A percentile compares a stretch with the other conserved stretches of the same genome.
phyloP scores from a whole-genome alignment of 2,888 invertebrate genomes.

The Plusia festucae region DNA sequence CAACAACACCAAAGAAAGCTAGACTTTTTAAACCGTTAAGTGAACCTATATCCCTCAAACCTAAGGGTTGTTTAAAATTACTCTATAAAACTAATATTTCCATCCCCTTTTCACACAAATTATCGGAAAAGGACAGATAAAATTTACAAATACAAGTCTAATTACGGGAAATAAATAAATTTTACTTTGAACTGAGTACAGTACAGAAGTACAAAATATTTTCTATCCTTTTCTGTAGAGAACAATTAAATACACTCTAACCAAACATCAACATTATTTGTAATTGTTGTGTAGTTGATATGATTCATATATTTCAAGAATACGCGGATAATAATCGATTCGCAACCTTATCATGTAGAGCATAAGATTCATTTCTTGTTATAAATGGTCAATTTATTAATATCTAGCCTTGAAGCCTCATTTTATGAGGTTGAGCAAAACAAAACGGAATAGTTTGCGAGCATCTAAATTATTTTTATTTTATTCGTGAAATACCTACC shows the following conservation, averaged over 20 bases:
- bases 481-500: no score
- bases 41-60: not conserved
- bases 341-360: not conserved
- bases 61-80: not conserved
- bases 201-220: no score
- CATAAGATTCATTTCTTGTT: not conserved
- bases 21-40: not conserved
- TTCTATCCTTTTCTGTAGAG: no score
- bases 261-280: no score
- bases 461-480: not conserved
- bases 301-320: no score
- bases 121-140: not conserved
- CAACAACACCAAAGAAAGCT: not conserved
- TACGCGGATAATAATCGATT: not conserved
- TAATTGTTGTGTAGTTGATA: no score
- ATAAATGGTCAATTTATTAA: no score
- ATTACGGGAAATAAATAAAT: not conserved
- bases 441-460: not conserved
- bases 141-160: not conserved
- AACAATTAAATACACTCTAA: no score
- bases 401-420: not conserved
- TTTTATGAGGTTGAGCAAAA: not conserved
- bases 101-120: not conserved
- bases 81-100: not conserved
- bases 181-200: no score